phyloP scores from a whole-genome alignment of 2,888 invertebrate genomes.

The Cataglyphis livida region DNA sequence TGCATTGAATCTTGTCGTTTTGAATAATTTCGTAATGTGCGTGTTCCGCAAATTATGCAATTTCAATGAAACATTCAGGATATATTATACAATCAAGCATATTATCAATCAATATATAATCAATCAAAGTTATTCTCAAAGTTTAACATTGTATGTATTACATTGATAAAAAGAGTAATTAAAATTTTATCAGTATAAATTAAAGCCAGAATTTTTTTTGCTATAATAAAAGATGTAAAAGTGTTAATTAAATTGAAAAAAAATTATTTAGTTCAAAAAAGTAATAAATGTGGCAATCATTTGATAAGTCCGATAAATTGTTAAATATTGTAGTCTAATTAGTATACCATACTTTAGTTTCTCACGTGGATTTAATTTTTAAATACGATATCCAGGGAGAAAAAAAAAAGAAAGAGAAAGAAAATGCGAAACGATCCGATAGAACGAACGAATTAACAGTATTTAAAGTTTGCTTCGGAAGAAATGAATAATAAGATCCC shows the following conservation, averaged over 20 bases:
- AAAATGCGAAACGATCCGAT: not conserved
- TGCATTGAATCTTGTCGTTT: not conserved
- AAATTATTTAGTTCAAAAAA: not conserved
- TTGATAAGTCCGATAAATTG: not conserved
- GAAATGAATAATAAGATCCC: not conserved
- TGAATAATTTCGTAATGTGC: not conserved
- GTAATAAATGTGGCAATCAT: not conserved
- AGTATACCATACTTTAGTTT: not conserved
- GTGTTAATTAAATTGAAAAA: not conserved
- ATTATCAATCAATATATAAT: not conserved
- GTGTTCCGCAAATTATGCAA: not conserved
- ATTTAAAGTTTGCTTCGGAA: not conserved
- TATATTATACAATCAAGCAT: not conserved
- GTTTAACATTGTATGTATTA: not conserved
- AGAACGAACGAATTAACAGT: constrained; percentile 4
- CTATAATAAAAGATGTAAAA: not conserved
- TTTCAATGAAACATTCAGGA: constrained; percentile 11
- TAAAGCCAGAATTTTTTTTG: not conserved
- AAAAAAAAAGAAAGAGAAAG: not conserved
- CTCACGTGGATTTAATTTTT: not conserved
- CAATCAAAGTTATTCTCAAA: constrained; percentile 10
- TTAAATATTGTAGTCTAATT: constrained; percentile 17
- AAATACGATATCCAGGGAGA: not conserved
- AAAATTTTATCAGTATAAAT: not conserved
- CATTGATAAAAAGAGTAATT: not conserved